These are phyloP conservation scores for Troides oblongomaculatus DNA, from an alignment of 2,888 invertebrate genomes.

Conservation along the genomic window DNA sequence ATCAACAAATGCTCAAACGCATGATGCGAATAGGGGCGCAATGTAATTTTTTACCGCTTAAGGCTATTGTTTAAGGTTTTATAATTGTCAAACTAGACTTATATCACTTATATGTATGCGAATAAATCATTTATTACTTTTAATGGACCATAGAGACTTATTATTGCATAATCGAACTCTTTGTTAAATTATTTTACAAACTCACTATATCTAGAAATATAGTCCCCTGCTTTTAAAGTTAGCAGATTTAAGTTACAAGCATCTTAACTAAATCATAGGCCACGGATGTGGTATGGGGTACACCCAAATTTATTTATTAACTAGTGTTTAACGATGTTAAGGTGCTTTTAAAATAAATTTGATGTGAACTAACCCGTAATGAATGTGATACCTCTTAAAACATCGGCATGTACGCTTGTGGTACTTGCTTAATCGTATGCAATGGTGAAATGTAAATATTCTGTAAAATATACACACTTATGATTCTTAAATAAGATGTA, in stretches of 20 bases:
- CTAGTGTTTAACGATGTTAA: conserved; percentile 33
- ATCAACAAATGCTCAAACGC: conserved; percentile 31
- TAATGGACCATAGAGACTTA: conserved; percentile 40
- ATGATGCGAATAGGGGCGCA: conserved; percentile 36
- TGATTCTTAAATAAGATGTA: conserved; percentile 53
- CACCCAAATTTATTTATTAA: conserved; percentile 19
- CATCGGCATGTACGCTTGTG: conserved; percentile 44
- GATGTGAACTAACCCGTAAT: conserved; percentile 42
- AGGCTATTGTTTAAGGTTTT: conserved; percentile 41
- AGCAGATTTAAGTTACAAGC: conserved; percentile 30
- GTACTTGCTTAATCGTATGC: conserved; percentile 47
- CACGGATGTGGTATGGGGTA: conserved; percentile 7
- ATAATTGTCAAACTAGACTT: conserved; percentile 50
- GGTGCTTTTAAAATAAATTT: conserved; percentile 47
- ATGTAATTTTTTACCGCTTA: conserved; percentile 41
- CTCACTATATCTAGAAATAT: conserved; percentile 26
- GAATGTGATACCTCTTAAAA: conserved; percentile 54
- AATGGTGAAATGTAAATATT: conserved; percentile 61
- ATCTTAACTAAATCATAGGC: conserved; percentile 26
- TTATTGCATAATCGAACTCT: conserved; percentile 47
- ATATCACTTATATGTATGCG: conserved; percentile 44
- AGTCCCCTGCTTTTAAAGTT: conserved; percentile 20
- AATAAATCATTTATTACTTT: conserved; percentile 34
- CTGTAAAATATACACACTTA: conserved; percentile 61
- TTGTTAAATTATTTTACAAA: conserved; percentile 38